Evolutionary conservation across 2,797 vertebrate species (phyloP).

Genomic region (Danio aesculapii): DNA sequence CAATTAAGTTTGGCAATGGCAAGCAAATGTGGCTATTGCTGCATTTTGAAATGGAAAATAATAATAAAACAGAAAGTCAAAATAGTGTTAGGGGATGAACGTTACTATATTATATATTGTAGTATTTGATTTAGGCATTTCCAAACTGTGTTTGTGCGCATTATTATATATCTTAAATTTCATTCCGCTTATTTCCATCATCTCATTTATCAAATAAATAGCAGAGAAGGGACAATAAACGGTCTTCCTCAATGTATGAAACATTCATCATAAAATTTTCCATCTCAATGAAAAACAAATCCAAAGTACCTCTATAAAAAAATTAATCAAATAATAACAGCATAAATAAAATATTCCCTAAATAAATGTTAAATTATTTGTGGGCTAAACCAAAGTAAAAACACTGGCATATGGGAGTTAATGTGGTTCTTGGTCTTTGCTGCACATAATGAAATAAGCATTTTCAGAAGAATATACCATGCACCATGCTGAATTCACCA

Average conservation of each 20-base stretch:
- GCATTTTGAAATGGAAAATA: neutral
- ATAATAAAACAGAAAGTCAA: too few relatives aligned
- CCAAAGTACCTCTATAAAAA: neutral
- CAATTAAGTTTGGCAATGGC: neutral
- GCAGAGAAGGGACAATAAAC: too few relatives aligned
- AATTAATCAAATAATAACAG: neutral
- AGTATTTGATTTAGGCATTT: neutral
- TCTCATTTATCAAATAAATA: neutral
- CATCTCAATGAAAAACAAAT: neutral
- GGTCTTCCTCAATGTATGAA: neutral
- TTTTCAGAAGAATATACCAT: conserved; percentile 37
- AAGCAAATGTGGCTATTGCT: neutral
- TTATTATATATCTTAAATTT: neutral
- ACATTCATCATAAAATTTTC: conserved; percentile 11
- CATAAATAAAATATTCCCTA: neutral
- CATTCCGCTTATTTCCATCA: neutral
- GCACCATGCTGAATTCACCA: conserved; percentile 36
- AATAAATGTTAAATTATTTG: neutral
- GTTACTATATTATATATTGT: neutral
- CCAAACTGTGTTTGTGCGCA: neutral
- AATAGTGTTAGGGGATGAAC: too few relatives aligned
- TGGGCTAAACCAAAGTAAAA: neutral
- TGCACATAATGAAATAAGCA: conserved; percentile 1
- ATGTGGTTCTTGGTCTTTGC: conserved; percentile 37
- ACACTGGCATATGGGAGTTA: conserved; percentile 14